A percentile compares a stretch with the other conserved stretches of the same genome.
Conservation (phyloP, 2,888 invertebrate species). For the Pegoplata infirma region DNA sequence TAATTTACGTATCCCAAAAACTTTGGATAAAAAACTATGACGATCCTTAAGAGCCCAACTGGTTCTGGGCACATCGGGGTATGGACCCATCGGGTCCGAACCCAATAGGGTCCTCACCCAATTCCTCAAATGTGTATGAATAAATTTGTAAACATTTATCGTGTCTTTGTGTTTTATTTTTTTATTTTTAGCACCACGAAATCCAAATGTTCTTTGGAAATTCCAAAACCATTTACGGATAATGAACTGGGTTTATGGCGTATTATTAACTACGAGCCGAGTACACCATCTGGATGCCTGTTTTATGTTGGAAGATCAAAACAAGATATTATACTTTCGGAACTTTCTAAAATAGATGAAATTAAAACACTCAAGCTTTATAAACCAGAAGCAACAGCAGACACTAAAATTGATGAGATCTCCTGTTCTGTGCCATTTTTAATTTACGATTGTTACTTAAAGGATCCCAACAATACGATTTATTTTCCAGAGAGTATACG, state of each 20-base stretch:
- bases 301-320: slow-evolving; percentile 65
- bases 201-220: slow-evolving; percentile 67
- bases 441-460: slow-evolving; percentile 68
- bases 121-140: too few species aligned
- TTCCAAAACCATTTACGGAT: slow-evolving; percentile 65
- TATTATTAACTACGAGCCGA: slow-evolving; percentile 64
- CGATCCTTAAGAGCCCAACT: too few species aligned
- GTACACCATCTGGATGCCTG: slow-evolving; percentile 65
- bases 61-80: too few species aligned
- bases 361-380: slow-evolving; percentile 35
- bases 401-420: slow-evolving; percentile 64
- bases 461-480: slow-evolving; percentile 66
- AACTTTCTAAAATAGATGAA: slow-evolving; percentile 52
- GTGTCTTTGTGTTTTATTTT: too few species aligned
- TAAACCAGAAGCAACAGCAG: slow-evolving; percentile 11
- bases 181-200: slow-evolving; percentile 62
- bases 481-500: slow-evolving; percentile 65
- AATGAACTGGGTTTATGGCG: slow-evolving; percentile 68
- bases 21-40: too few species aligned
- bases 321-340: slow-evolving; percentile 64
- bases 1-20: too few species aligned
- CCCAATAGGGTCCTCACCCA: too few species aligned
- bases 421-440: slow-evolving; percentile 67
- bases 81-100: too few species aligned
- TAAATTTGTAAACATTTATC: too few species aligned